A percentile compares a stretch with the other conserved stretches of the same genome.
Conservation (phyloP, 1,140 invertebrate genomes). For the Lucilia sericata region DNA sequence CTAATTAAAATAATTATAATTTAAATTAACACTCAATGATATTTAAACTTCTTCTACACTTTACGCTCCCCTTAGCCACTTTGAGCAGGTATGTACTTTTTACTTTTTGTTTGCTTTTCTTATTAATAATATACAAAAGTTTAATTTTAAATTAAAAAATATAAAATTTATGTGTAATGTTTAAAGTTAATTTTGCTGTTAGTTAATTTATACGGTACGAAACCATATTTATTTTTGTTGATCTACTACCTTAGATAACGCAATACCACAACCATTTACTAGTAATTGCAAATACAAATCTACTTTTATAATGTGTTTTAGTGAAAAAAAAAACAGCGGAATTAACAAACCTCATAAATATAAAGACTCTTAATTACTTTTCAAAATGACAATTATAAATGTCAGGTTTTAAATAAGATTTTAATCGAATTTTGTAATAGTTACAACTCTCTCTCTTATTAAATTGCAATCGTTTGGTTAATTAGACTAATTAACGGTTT, state of each 20-base stretch:
- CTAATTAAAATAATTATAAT: constrained; percentile 43
- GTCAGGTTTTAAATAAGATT: background rate
- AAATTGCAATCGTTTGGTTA: too few species aligned
- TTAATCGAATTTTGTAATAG: background rate
- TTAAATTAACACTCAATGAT: constrained; percentile 37
- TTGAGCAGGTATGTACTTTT: too few species aligned
- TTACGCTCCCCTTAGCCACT: background rate
- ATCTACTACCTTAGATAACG: background rate
- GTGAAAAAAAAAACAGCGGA: background rate
- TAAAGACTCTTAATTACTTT: constrained; percentile 5
- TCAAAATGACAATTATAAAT: background rate
- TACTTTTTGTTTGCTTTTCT: too few species aligned
- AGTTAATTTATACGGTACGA: background rate
- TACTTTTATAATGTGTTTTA: background rate
- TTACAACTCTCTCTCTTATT: too few species aligned
- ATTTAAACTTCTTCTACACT: constrained; percentile 28
- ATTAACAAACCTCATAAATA: background rate
- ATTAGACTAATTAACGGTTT: too few species aligned
- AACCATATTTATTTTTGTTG: background rate
- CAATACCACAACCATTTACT: background rate
- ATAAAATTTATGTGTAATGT: constrained; percentile 4
- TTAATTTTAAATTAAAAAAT: background rate
- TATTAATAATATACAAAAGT: too few species aligned
- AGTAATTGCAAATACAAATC: background rate
- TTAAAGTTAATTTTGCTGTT: background rate